Base-by-base conservation (phyloP, 2,797 vertebrate genomes). In the Dermochelys coriacea region DNA sequence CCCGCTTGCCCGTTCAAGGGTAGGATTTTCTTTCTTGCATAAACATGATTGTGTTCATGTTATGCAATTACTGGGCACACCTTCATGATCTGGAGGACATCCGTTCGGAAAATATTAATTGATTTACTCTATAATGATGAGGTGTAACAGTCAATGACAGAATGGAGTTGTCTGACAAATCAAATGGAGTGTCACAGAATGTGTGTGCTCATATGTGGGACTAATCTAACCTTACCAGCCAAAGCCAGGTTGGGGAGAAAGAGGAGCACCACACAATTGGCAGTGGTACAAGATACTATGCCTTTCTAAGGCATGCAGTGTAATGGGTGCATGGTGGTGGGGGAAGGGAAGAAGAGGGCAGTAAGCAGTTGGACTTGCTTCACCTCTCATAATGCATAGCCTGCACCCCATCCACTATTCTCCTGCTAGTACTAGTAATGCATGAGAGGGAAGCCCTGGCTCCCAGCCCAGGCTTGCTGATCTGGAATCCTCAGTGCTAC, bases 1-100 rank as follows among this genome's bases (percentile, higher is more conserved):
- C 8, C 77, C 29, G 2, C 34, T 88, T 49, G 87, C 45, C 49
- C 3, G 3, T 15, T 12, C 34, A 2, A 16, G 37, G 29, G 7
- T 18, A 71, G 31, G 19, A 45, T 31, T 85, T 85, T 34, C 47
- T 80, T 84, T 55, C 59, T 55, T 25, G 51, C 12, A 64, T 55
- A 74, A 86, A 16, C 31, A 78, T 16, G 8, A 5, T 41, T 41
- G 21, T 7, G 41, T 7, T 2, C 0, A 0, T 15, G 52, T 74
- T 82, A 34, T 25, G 5, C 59, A 51, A 57, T 54, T 93, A 37
- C 27, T 41, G 80, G n/a, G 14, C 6, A 12, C 0, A 1, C 0
- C 10, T 81, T 37, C 45, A n/a, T 74, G 64, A 75, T 12, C 37
- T 0, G 2, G 57, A 57, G 41, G 68, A 19, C 37, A 41, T 71